A percentile compares a stretch with the other conserved stretches of the same genome.
These are phyloP conservation scores for Tapirus indicus DNA, from an alignment of 2,797 vertebrate species.

Conservation along the genomic window DNA sequence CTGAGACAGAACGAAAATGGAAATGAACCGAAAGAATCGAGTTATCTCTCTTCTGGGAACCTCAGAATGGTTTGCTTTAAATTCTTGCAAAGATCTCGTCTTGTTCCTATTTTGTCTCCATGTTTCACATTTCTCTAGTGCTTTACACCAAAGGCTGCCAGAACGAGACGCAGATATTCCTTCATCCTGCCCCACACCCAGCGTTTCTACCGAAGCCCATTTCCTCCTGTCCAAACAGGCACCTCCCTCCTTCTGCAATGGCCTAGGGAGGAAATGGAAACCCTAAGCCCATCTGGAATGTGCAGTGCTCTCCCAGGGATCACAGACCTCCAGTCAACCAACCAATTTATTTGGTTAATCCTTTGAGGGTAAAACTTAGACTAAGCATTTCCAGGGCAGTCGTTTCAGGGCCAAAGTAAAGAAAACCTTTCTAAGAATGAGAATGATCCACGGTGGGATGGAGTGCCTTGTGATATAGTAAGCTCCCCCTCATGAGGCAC, in stretches of 20 bases:
- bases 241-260: background rate
- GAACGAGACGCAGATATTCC: background rate
- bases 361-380: conserved; percentile 49
- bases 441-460: too few species aligned
- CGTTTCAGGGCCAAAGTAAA: conserved; percentile 5
- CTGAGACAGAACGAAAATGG: conserved; percentile 69
- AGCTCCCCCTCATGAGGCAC: background rate
- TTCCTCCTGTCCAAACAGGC: background rate
- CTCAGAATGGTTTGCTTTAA: conserved; percentile 66
- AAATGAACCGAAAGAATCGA: conserved; percentile 52
- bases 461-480: background rate
- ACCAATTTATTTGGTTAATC: conserved; percentile 1
- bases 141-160: conserved; percentile 57
- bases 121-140: conserved; percentile 61
- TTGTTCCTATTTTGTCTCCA: conserved; percentile 58
- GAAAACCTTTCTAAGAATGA: conserved; percentile 41
- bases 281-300: background rate
- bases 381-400: conserved; percentile 41
- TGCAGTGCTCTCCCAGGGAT: background rate
- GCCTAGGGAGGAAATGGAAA: background rate
- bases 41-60: conserved; percentile 66
- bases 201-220: background rate
- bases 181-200: background rate
- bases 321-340: conserved; percentile 33
- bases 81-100: conserved; percentile 59